Evolutionary conservation across 2,888 invertebrate species (phyloP).

Genomic region (Nineta flava): DNA sequence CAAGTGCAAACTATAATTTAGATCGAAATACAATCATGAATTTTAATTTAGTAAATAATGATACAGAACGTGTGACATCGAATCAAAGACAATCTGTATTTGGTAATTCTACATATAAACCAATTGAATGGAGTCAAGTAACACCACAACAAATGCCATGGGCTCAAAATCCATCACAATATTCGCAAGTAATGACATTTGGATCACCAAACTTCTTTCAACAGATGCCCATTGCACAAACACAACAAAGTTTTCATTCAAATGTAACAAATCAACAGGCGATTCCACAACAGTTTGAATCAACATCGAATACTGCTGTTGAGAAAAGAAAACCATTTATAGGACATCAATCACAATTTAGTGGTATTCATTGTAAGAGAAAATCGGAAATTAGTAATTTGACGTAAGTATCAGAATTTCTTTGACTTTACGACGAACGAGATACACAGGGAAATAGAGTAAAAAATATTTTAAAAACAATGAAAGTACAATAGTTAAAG

Average conservation of each 20-base stretch:
- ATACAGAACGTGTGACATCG: not conserved
- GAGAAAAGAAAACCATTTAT: too few relatives aligned
- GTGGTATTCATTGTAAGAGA: constrained; percentile 6
- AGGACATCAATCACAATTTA: not conserved
- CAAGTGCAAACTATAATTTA: not conserved
- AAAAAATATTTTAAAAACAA: too few relatives aligned
- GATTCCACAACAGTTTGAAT: not conserved
- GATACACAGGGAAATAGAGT: too few relatives aligned
- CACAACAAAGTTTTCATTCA: not conserved
- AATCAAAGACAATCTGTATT: constrained; percentile 4
- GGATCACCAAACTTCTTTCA: not conserved
- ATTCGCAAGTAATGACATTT: constrained; percentile 4
- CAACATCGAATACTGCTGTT: too few relatives aligned
- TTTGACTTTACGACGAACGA: too few relatives aligned
- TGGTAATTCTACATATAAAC: not conserved
- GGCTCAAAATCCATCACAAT: constrained; percentile 1
- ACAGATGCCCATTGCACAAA: not conserved
- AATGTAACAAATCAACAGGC: not conserved
- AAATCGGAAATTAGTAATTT: constrained; percentile 3
- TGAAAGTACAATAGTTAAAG: too few relatives aligned
- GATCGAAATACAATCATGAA: not conserved
- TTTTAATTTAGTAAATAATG: not conserved
- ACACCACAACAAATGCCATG: constrained; percentile 4
- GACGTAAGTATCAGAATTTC: constrained; percentile 2
- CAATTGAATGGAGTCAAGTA: constrained; percentile 5